Base-by-base conservation (phyloP, 2,113 vertebrate species). In the Python bivittatus region DNA sequence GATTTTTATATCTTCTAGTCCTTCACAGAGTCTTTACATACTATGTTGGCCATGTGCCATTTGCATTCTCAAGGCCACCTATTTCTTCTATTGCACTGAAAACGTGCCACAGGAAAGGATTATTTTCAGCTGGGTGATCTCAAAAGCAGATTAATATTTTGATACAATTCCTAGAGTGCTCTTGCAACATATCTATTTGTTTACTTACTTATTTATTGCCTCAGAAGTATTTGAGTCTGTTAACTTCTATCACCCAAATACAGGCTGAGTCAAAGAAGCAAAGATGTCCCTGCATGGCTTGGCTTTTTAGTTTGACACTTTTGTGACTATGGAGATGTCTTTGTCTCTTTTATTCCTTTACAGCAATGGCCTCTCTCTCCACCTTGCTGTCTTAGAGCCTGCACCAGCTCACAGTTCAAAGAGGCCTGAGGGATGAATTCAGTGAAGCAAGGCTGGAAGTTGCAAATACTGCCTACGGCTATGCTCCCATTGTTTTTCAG, bases 1-100 rank as follows among this genome's bases (percentile, higher is more conserved):
- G 12, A 10, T 33, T 93, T 95, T 96, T 89, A 93, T 1, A 53
- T 92, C 91, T 93, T 88, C 56, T 91, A 2, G 29, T 91, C 92
- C 79, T 95, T 92, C 61, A 64, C 13, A 93, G 17, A 56, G 61
- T 87, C 23, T 60, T 79, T 22, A 92, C 11, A 0, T 0, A 3
- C 23, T 29, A 86, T 87, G 79, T 33, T 68, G 29, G 12, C 29
- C 12, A 17, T 68, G 29, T 68, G n/a, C 54, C 54, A 56, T 56
- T 56, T 56, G 25, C 13, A 23, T 42, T 60, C 8, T 17, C 10
- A 90, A 83, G 44, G 56, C 22, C 22, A 12, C 11, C 44, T 89
- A 29, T 12, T 53, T 12, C 3, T 68, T 89, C 52, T 53, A 4
- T 79, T n/a, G 20, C 48, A 53, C 20, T 38, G n/a, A 53, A 61